Evolutionary conservation across 2,113 vertebrate species (phyloP), one percentile per base, ranked within the genome.

Genomic region (Cavia aperea): DNA sequence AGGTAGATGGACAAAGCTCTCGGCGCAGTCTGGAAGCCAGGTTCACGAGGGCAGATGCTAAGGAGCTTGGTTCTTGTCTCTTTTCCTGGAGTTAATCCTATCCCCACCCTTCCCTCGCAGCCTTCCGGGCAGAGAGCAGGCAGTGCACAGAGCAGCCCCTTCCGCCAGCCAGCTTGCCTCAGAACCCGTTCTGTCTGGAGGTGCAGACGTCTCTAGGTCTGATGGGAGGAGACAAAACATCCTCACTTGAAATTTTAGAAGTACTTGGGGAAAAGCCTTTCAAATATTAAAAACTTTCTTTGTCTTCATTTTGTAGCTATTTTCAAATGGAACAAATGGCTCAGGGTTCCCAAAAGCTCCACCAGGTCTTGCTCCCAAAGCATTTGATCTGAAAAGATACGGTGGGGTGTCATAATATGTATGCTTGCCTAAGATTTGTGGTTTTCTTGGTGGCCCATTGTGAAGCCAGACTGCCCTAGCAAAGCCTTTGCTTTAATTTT

Each of bases 391-490:
- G 91, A 95, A 96, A 82, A 79, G 39, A 92, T 56, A 78, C 65
- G 92, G 93, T 94, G 91, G 92, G 85, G 78, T 75, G 93, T 88
- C 93, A 92, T 75, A 90, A 96, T 93, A 96, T 89, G 91, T 96
- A 94, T 96, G 96, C 96, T 93, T 90, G 81, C 92, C 94, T 94
- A 90, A 96, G 95, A 93, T 89, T 96, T 97, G 95, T 91, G 93
- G 86, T 95, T 96, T 94, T 97, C 92, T 91, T 95, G 95, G 93
- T 95, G 90, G 75, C 85, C 81, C 84, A 83, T 94, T 94, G 87
- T 21, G 0, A 88, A 63, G 96, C 83, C 85, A 96, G 86, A 96
- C 95, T 95, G 92, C 31, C 46, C 68, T 93, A 24, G 95, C 86
- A 96, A 96, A 63, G 92, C 72, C 91, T 95, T 95, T 95, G 90